Evolutionary conservation across 1,140 invertebrate genomes (phyloP).

Genomic region (Eriocheir sinensis): DNA sequence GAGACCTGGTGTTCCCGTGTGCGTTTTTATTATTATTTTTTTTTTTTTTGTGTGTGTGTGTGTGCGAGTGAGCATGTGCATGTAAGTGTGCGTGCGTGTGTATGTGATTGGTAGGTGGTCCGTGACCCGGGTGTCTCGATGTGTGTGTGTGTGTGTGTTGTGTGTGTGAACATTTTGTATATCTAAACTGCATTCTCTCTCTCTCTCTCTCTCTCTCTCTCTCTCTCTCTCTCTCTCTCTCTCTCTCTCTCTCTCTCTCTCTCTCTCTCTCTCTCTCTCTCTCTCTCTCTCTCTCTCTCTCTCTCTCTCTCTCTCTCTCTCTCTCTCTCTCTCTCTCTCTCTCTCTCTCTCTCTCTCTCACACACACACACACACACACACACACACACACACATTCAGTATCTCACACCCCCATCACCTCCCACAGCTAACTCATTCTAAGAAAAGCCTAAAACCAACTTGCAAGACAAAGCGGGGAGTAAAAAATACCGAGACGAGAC

Average conservation of each 20-base stretch:
- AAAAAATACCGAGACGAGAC: background rate
- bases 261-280: background rate
- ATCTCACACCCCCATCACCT: no score
- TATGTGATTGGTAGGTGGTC: background rate
- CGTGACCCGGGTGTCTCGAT: no score
- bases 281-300: background rate
- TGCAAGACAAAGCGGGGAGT: no score
- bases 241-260: background rate
- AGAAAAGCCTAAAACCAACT: no score
- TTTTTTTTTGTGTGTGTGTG: background rate
- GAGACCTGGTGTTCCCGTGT: background rate
- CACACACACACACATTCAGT: no score
- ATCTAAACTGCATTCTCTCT: background rate
- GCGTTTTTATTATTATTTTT: no score
- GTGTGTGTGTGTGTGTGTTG: no score
- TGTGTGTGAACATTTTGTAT: background rate
- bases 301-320: background rate
- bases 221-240: conserved; percentile 22
- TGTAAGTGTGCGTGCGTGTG: background rate
- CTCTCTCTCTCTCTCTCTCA: no score
- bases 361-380: no score
- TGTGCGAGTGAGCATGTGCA: conserved; percentile 19
- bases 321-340: no score
- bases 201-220: conserved; percentile 22
- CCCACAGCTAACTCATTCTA: no score